phyloP scores from a whole-genome alignment of 2,113 vertebrate genomes.

The Chauna torquata region DNA sequence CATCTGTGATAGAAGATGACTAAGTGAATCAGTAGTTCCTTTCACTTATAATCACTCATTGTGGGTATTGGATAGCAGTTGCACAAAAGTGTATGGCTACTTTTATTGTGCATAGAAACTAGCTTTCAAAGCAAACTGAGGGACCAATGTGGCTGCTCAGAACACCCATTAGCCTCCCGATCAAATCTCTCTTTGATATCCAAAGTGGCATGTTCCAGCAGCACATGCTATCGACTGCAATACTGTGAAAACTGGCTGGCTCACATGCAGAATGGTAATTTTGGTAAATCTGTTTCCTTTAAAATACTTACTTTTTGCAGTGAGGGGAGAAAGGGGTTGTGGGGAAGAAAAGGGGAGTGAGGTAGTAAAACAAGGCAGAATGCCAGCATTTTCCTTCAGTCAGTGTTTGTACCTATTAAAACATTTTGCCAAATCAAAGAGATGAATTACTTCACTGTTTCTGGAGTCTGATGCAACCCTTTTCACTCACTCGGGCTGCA shows the following conservation, averaged over 20 bases:
- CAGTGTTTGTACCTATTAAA: neutral
- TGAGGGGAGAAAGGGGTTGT: neutral
- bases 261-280: conserved; percentile 12
- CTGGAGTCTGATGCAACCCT: neutral
- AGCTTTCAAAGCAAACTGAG: conserved; percentile 26
- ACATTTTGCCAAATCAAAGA: neutral
- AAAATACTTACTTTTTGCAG: neutral
- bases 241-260: conserved; percentile 9
- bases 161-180: conserved; percentile 15
- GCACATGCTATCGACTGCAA: conserved; percentile 3
- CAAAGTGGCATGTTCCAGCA: conserved; percentile 15
- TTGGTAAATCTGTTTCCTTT: conserved; percentile 47
- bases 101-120: conserved; percentile 14
- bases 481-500: neutral
- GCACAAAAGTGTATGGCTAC: conserved; percentile 51
- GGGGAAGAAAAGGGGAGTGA: neutral
- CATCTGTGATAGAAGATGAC: conserved; percentile 62
- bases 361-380: neutral
- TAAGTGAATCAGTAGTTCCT: conserved; percentile 60
- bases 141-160: conserved; percentile 6
- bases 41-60: conserved; percentile 47
- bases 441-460: conserved; percentile 40
- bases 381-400: neutral
- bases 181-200: conserved; percentile 50
- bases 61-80: conserved; percentile 19